Conservation (phyloP, 2,888 invertebrate genomes). For the Euphydryas editha region DNA sequence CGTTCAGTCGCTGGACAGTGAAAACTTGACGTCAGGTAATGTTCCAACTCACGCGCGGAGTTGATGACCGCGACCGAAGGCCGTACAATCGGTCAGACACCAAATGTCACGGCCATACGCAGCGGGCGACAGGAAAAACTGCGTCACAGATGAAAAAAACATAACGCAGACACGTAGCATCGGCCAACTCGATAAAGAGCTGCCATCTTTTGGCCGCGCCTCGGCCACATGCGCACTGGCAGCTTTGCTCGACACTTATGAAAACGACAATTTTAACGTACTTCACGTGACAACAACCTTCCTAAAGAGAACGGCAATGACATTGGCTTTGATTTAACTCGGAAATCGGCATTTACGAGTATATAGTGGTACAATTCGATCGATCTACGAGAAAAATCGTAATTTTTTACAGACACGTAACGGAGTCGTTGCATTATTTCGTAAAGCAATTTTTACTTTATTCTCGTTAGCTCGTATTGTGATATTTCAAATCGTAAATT, state of each 20-base stretch:
- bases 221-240: conserved; percentile 26
- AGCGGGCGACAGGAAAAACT: conserved; percentile 68
- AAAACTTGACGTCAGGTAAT: conserved; percentile 63
- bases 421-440: conserved; percentile 2
- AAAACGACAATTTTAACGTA: conserved; percentile 49
- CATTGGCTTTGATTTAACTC: conserved; percentile 68
- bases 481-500: conserved; percentile 74
- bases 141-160: conserved; percentile 77
- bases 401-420: conserved; percentile 1
- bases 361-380: conserved; percentile 1
- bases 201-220: conserved; percentile 32
- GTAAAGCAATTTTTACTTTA: conserved; percentile 47
- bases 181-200: conserved; percentile 37
- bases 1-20: conserved; percentile 50
- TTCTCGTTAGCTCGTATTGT: conserved; percentile 55
- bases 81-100: conserved; percentile 81
- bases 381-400: not conserved
- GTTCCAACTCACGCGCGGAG: conserved; percentile 69
- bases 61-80: conserved; percentile 81
- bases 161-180: conserved; percentile 61
- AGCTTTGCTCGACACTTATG: conserved; percentile 45
- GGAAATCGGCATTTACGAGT: conserved; percentile 51
- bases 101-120: conserved; percentile 80
- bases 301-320: conserved; percentile 74
- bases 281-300: conserved; percentile 58